Base-by-base conservation (phyloP, 2,113 vertebrate genomes). In the Leptobrachium ailaonicum region DNA sequence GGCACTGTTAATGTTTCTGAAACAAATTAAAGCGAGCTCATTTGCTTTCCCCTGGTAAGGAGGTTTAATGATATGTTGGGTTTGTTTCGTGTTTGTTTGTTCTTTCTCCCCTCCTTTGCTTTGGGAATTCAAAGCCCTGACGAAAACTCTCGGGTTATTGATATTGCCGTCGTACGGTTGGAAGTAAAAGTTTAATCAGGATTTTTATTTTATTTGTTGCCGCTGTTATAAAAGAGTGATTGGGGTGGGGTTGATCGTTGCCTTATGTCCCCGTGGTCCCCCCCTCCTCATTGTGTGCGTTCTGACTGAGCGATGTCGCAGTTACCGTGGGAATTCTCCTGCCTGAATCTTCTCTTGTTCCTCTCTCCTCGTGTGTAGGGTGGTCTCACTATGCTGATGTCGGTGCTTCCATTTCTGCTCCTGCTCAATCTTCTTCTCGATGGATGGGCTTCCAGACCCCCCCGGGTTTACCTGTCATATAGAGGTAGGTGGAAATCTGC, bases 401-500 rank as follows among this genome's bases (percentile, higher is more conserved):
- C 67, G 50, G 66, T 10, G 13, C 71, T 66, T 66, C 67, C 77
- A 7, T 42, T 47, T 7, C 20, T 71, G 75, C 4, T 73, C 12
- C 66, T 81, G 32, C 79, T 81, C 12, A 47, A 64, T 12, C 41
- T 75, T 8, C 44, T 64, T 10, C 64, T 67, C 6, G 47, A 64
- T 40, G 41, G 58, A 60, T 74, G 79, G 72, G 43, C 64, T 6
- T 60, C 72, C 12, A 42, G 72, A 11, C 79, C 82, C 0, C 82
- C 84, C 20, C 84, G 84, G 3, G n/a, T 85, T 74, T 85, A 81
- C 75, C 75, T 85, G 41, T 53, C 84, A 40, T 85, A 85, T 80
- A 83, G 75, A 83, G 84, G 84, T 85, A 83, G 83, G 84, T 32
- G 20, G 20, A 32, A 32, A 32, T 32, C 20, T 32, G 20, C 20